phyloP scores from a whole-genome alignment of 2,797 vertebrate species.

The Nothura maculosa region DNA sequence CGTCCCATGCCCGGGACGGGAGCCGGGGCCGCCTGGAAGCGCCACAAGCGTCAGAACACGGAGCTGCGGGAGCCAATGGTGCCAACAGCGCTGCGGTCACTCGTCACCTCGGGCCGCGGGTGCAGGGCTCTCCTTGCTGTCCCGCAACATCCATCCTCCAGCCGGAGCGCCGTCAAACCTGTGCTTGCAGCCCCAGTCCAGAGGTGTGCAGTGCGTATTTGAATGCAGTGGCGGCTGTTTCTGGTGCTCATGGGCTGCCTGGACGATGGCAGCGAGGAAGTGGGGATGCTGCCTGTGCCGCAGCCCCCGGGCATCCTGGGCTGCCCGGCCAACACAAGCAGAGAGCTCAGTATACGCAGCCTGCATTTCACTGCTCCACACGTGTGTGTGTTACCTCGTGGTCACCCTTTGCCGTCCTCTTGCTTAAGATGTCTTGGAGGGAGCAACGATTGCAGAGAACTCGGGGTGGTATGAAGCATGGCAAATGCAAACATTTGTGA shows the following conservation, averaged over 20 bases:
- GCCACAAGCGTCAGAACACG: neutral
- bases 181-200: fast-evolving
- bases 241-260: fast-evolving
- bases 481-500: neutral
- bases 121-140: neutral
- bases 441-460: neutral
- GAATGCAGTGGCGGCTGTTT: neutral
- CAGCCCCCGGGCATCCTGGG: fast-evolving
- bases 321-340: neutral
- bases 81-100: neutral
- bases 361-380: neutral
- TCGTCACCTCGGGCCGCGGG: neutral
- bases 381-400: neutral
- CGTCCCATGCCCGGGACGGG: constrained; percentile 20
- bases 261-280: neutral
- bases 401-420: neutral
- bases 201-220: fast-evolving
- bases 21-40: neutral
- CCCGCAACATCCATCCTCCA: neutral
- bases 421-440: neutral
- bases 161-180: fast-evolving
- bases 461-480: fast-evolving
- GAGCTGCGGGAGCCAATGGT: neutral
- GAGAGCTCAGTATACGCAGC: fast-evolving
- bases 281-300: fast-evolving